A percentile compares a stretch with the other conserved stretches of the same genome.
Conservation (phyloP, 2,888 invertebrate species). For the Eumerus sabulonum region DNA sequence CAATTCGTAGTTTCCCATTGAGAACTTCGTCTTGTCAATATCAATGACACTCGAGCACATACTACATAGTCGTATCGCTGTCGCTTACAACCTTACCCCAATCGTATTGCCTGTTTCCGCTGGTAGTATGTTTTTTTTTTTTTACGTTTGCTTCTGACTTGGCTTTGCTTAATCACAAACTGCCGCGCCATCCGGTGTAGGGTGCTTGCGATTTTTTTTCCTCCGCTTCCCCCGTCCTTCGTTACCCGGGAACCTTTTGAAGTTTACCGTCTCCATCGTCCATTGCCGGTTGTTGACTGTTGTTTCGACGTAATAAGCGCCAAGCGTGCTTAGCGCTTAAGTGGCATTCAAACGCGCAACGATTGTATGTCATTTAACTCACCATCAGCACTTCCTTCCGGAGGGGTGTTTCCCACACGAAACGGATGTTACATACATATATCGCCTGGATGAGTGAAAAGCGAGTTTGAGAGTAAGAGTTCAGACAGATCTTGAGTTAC, state of each 20-base stretch:
- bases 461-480: conserved; percentile 1
- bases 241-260: conserved; percentile 25
- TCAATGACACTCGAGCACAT: too few relatives aligned
- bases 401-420: neutral
- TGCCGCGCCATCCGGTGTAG: conserved; percentile 55
- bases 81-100: too few relatives aligned
- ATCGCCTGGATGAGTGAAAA: neutral
- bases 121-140: too few relatives aligned
- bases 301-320: conserved; percentile 47
- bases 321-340: conserved; percentile 44
- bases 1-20: too few relatives aligned
- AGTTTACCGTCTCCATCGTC: conserved; percentile 40
- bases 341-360: conserved; percentile 37
- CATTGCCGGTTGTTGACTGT: too few relatives aligned
- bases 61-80: too few relatives aligned
- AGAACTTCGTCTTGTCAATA: too few relatives aligned
- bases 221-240: neutral
- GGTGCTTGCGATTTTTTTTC: conserved; percentile 39
- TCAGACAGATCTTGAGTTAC: conserved; percentile 48
- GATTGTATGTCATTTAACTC: conserved; percentile 61
- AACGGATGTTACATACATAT: conserved; percentile 35
- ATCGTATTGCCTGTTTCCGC: too few relatives aligned
- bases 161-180: conserved; percentile 33
- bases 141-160: neutral
- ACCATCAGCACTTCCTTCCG: conserved; percentile 55